Base-by-base conservation (phyloP, 2,797 vertebrate genomes). In the Danio aesculapii region DNA sequence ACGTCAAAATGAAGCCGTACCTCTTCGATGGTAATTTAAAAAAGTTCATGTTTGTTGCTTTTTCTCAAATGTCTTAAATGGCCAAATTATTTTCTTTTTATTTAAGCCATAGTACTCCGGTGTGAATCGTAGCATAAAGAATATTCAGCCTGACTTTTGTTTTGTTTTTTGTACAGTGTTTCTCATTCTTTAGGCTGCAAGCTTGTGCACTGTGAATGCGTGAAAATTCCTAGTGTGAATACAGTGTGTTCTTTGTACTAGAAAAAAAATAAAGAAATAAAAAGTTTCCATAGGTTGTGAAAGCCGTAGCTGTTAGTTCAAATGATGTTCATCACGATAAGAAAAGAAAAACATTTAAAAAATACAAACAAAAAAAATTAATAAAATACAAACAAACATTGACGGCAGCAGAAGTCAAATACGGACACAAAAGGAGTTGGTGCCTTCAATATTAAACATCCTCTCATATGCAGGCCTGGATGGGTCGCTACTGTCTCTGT, bases 171-270 rank as follows among this genome's bases (percentile, higher is more conserved):
- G 89, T 94, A 89, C 89, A 90, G 90, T 88, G 89, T 86, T 91
- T 85, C 74, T 84, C 55, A 86, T 88, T 84, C 91, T 94, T 95
- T 96, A 96, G 95, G 95, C 94, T 95, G 94, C 94, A 95, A 96
- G 96, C 95, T 97, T 96, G 96, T 97, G 92, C 95, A 94, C 96
- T 96, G 96, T 97, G 96, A 95, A 95, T 96, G 96, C 93, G 96
- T 96, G 95, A 95, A 90, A 30, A 95, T 93, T 95, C 93, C 93
- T 96, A 95, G 95, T 96, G 95, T 96, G 95, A 97, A 86, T 89
- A 91, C 90, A 93, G 93, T 84, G 95, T 97, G 96, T 95, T 95
- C 93, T 95, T 96, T 94, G 97, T 98, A 94, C 93, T 98, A 97
- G 96, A 96, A 93, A 90, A 91, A 90, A 91, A 93, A 92, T 58